These are phyloP conservation scores for Danaus chrysippus DNA, from an alignment of 2,888 invertebrate species.

Conservation along the genomic window DNA sequence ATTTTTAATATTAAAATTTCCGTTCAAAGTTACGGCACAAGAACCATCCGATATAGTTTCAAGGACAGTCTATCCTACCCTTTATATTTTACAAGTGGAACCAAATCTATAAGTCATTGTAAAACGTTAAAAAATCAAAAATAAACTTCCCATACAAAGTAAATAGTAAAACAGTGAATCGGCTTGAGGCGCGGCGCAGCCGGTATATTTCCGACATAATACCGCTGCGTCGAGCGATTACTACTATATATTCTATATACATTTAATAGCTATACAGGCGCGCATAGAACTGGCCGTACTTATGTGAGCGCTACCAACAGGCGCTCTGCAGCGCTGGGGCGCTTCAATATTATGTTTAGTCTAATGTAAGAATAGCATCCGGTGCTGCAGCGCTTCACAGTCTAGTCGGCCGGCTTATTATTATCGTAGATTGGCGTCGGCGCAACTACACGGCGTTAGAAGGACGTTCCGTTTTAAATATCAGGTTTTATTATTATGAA, in stretches of 20 bases:
- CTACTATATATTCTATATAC: conserved; percentile 80
- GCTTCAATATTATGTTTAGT: conserved; percentile 51
- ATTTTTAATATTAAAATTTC: conserved; percentile 30
- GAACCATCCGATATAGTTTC: conserved; percentile 61
- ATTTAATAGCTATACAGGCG: conserved; percentile 80
- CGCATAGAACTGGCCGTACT: conserved; percentile 80
- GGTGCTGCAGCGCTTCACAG: conserved; percentile 66
- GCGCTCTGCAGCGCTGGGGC: conserved; percentile 58
- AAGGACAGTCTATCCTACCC: conserved; percentile 65
- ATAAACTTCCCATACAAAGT: conserved; percentile 76
- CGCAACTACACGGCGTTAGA: conserved; percentile 80
- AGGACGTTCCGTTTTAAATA: conserved; percentile 80
- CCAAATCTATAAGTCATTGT: conserved; percentile 60
- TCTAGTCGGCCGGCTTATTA: conserved; percentile 74
- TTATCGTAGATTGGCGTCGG: conserved; percentile 80
- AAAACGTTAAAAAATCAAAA: conserved; percentile 69
- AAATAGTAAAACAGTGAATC: conserved; percentile 70
- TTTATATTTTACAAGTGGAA: conserved; percentile 72
- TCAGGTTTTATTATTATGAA: conserved; percentile 80
- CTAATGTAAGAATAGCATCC: conserved; percentile 37
- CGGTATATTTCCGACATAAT: conserved; percentile 80
- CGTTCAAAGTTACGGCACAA: conserved; percentile 45
- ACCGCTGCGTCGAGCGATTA: conserved; percentile 80
- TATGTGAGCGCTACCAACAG: conserved; percentile 75
- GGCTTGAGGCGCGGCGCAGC: conserved; percentile 73